These are phyloP conservation scores for Hypomecis atomaria DNA, from an alignment of 2,888 invertebrate genomes.

Conservation along the genomic window DNA sequence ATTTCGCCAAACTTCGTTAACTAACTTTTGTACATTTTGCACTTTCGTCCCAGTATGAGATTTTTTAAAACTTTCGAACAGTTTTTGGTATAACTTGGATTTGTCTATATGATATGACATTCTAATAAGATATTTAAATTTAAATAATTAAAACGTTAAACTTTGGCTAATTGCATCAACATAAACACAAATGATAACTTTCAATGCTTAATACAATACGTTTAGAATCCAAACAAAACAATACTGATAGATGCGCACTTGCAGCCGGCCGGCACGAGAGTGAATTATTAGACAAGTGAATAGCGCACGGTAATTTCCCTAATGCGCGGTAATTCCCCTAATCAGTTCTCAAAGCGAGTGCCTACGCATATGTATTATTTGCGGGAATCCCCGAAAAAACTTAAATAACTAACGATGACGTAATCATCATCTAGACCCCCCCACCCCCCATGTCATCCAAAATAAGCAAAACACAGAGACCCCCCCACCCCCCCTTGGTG, in stretches of 20 bases:
- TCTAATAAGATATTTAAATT: too few species aligned
- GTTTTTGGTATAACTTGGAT: slow-evolving; percentile 43
- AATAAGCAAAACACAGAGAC: slow-evolving; percentile 38
- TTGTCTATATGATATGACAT: slow-evolving; percentile 40
- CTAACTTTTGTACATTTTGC: slow-evolving; percentile 43
- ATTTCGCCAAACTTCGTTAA: slow-evolving; percentile 43
- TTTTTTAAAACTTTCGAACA: slow-evolving; percentile 20
- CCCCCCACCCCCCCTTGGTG: too few species aligned
- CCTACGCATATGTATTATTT: slow-evolving; percentile 7
- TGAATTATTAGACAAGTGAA: slow-evolving; percentile 34
- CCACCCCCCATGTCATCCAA: slow-evolving; percentile 40
- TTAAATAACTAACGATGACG: slow-evolving; percentile 20
- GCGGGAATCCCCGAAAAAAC: slow-evolving; percentile 17
- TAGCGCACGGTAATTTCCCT: slow-evolving; percentile 19
- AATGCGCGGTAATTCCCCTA: too few species aligned
- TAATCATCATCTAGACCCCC: slow-evolving; percentile 45
- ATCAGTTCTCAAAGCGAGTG: slow-evolving; percentile 31
- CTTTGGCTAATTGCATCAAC: slow-evolving; percentile 27
- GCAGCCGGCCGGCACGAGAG: too few species aligned
- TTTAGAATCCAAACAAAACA: slow-evolving; percentile 35
- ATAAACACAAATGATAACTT: slow-evolving; percentile 3
- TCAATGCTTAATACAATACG: slow-evolving; percentile 22
- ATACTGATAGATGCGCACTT: too few species aligned
- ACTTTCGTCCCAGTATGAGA: slow-evolving; percentile 43
- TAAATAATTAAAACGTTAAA: slow-evolving; percentile 12